These are phyloP conservation scores for Chloropsis hardwickii DNA, from an alignment of 2,113 vertebrate species.

Conservation along the genomic window DNA sequence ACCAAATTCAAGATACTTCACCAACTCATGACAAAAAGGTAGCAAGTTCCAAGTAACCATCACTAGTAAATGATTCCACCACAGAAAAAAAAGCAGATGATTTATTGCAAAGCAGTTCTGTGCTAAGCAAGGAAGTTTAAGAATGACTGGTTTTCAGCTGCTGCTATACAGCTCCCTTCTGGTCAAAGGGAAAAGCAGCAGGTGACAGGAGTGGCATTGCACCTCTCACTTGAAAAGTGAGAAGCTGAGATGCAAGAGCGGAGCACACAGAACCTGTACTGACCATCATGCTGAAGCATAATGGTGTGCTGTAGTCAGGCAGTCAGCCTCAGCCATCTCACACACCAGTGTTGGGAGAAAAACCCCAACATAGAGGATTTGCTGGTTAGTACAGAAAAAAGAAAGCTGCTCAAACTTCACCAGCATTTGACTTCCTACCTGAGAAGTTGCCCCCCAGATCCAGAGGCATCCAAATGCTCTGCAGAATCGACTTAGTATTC, in stretches of 20 bases:
- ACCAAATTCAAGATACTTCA: neutral
- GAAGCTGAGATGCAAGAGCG: neutral
- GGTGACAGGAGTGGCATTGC: accelerated
- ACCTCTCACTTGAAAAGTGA: neutral
- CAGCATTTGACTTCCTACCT: neutral
- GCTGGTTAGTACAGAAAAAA: neutral
- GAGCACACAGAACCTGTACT: neutral
- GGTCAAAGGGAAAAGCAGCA: neutral
- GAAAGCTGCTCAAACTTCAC: neutral
- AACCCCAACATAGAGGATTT: neutral
- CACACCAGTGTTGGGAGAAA: accelerated
- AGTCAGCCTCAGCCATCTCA: neutral
- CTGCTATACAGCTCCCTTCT: neutral
- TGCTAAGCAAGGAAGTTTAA: neutral
- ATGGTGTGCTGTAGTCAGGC: neutral
- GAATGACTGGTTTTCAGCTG: neutral
- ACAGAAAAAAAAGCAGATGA: neutral
- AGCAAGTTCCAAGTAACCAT: neutral
- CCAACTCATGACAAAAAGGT: neutral
- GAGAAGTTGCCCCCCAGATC: neutral
- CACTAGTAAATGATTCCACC: neutral
- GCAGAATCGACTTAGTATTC: neutral
- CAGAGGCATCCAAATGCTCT: neutral
- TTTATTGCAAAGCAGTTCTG: neutral
- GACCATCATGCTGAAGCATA: neutral